Percentiles rank a stretch among this genome's conserved stretches.
Conservation (phyloP, 30 jellyfish, hydroid and myxozoan genomes). For the Turritopsis rubra region DNA sequence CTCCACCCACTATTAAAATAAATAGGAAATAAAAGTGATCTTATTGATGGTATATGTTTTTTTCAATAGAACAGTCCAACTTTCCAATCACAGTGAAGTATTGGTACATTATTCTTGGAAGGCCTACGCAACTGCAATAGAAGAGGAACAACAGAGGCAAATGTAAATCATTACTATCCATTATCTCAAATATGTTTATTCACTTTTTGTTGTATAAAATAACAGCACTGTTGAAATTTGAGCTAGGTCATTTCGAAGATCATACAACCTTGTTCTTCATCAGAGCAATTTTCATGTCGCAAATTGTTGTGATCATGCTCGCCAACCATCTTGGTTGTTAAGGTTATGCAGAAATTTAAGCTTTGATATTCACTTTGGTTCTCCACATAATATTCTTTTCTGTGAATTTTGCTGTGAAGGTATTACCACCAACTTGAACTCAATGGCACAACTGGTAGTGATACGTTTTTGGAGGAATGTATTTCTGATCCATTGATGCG, state of each 20-base stretch:
- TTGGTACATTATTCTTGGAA: slow-evolving; percentile 93
- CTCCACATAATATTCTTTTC: background rate
- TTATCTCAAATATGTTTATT: background rate
- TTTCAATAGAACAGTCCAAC: slow-evolving; percentile 56
- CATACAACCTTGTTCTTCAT: no score
- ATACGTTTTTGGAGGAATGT: slow-evolving; percentile 81
- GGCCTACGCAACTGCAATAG: slow-evolving; percentile 81
- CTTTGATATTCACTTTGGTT: no score
- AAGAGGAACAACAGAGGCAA: slow-evolving; percentile 79
- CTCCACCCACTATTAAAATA: no score
- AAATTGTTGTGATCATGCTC: no score
- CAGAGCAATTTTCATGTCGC: no score
- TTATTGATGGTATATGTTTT: no score
- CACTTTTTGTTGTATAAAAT: background rate
- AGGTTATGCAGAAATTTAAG: no score
- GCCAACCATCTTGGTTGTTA: no score
- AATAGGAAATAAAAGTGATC: no score
- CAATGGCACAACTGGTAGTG: slow-evolving; percentile 60
- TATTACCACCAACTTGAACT: slow-evolving; percentile 52
- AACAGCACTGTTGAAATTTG: no score
- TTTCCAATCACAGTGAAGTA: slow-evolving; percentile 77
- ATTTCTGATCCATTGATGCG: slow-evolving; percentile 79
- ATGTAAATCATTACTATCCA: slow-evolving; percentile 26
- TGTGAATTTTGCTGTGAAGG: slow-evolving; percentile 33
- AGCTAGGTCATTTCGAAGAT: no score